Evolutionary conservation across 2,888 invertebrate species (phyloP), one percentile per base, ranked within the genome.

Genomic region (Brenthis ino): DNA sequence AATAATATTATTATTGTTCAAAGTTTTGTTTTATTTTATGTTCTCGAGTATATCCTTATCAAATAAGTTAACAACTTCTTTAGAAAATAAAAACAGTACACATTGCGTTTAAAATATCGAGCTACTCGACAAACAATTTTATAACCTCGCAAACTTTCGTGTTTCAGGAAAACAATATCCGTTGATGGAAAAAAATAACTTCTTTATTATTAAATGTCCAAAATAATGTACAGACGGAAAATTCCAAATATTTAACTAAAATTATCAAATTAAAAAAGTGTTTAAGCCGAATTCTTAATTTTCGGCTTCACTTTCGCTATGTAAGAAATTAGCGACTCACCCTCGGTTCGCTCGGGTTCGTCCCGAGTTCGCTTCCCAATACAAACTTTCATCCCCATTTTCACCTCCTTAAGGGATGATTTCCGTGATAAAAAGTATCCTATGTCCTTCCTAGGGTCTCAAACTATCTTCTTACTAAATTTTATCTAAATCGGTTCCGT

Each of bases 41-140:
- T 3, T 33, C 33, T 37, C 6, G 5, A 37, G 6, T 37, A 37
- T 37, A 37, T 20, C 6, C 13, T 61, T 51, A 48, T 65, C 48
- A 65, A 67, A 16, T 65, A 64, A 65, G 64, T 70, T 61, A 24
- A 55, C n/a, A 60, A 64, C 64, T 64, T 66, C 54, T 48, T 70
- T 66, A 68, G 56, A 68, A 68, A 68, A 16, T 16, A 72, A 68
- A 70, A 73, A 61, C 48, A 69, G 64, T 57, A 57, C 47, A 57
- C 69, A 57, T 69, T 75, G 68, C 71, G 70, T 69, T 60, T 64
- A 54, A 53, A 66, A 74, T 70, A 72, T 71, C 67, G 58, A 68
- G 69, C 71, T 74, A 73, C 69, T 61, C 63, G 73, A 69, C 72
- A 72, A 75, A 71, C 71, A 74, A 71, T 75, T 72, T 70, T 72